Conservation (phyloP, 2,113 vertebrate genomes). For the Ictalurus punctatus region DNA sequence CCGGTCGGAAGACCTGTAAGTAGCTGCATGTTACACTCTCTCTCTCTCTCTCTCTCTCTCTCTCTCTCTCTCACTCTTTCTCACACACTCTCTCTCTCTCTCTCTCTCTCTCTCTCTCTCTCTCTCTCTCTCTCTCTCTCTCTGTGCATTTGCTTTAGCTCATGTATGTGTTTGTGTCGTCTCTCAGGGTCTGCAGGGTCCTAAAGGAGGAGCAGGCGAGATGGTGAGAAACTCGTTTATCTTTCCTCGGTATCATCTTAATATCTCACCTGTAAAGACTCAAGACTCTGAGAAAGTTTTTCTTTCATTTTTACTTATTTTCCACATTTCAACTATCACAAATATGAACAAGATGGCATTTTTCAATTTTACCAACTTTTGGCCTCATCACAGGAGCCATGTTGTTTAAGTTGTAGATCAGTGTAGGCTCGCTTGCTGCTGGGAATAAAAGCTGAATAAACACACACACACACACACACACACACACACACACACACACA, state of each 20-base stretch:
- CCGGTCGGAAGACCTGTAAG: conserved; percentile 86
- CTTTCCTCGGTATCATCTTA: neutral
- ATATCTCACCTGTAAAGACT: neutral
- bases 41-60: neutral
- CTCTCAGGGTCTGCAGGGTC: conserved; percentile 84
- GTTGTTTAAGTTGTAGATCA: neutral
- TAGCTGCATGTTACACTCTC: conserved; percentile 35
- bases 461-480: conserved; percentile 16
- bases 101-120: neutral
- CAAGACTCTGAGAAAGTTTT: neutral
- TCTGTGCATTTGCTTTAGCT: neutral
- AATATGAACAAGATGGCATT: neutral
- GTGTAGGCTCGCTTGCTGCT: neutral
- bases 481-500: conserved; percentile 21
- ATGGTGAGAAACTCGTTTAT: conserved; percentile 77
- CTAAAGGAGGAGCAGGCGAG: conserved; percentile 86
- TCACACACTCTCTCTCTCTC: no score
- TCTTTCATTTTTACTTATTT: neutral
- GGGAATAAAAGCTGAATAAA: neutral
- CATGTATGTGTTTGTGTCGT: conserved; percentile 21
- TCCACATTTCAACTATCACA: neutral
- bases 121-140: neutral
- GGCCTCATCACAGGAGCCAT: neutral
- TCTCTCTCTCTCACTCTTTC: no score
- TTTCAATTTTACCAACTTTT: neutral